phyloP scores from a whole-genome alignment of 37 sponge, comb jelly and placozoan genomes.

The Aplysina aerophoba region DNA sequence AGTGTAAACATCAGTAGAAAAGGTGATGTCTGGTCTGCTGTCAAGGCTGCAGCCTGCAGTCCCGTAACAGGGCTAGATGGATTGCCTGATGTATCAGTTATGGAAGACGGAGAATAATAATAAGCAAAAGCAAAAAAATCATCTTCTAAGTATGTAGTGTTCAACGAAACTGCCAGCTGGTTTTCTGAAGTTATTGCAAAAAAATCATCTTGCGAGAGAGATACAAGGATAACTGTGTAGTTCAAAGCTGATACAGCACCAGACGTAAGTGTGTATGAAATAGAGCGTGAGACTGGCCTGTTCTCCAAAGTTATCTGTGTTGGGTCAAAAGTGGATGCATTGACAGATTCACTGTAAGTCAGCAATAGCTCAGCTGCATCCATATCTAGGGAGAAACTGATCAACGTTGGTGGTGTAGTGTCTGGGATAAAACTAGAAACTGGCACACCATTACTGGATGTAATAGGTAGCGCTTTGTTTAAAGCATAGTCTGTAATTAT shows the following conservation, averaged over 20 bases:
- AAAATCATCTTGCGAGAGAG: conserved; percentile 69
- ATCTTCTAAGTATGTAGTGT: no score
- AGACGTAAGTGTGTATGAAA: conserved; percentile 42
- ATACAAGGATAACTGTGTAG: conserved; percentile 49
- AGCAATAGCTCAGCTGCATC: conserved; percentile 45
- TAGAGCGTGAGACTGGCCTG: no score
- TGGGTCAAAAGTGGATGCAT: conserved; percentile 58
- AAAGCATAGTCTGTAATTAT: conserved; percentile 56
- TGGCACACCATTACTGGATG: conserved; percentile 5
- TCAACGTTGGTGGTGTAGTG: conserved; percentile 54
- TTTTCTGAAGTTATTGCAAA: conserved; percentile 57
- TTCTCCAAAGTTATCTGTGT: conserved; percentile 11
- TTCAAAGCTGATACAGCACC: conserved; percentile 19
- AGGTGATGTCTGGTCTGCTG: conserved; percentile 32
- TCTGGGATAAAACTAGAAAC: conserved; percentile 38
- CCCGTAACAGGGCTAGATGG: background rate
- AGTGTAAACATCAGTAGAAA: conserved; percentile 46
- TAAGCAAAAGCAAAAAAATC: no score
- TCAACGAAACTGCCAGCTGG: no score
- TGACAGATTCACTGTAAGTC: conserved; percentile 78
- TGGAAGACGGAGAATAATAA: no score
- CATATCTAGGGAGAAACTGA: conserved; percentile 60
- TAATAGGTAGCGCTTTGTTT: conserved; percentile 30
- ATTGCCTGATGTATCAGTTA: background rate
- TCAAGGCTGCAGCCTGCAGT: background rate